A percentile compares a stretch with the other conserved stretches of the same genome.
Conservation (phyloP, 2,113 vertebrate species). For the Alouatta palliata region DNA sequence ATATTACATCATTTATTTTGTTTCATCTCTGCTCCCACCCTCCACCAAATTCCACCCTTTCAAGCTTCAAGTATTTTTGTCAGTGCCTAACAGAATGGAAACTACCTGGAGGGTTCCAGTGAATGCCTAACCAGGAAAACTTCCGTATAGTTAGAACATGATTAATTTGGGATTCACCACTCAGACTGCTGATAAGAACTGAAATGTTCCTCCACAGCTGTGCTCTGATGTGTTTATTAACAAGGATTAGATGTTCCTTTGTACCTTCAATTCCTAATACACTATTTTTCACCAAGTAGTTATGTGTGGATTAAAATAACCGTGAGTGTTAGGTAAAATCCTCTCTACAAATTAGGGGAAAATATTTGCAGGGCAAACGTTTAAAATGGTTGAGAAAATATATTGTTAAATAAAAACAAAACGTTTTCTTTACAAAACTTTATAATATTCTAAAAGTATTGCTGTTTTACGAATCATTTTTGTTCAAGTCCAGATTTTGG, state of each 20-base stretch:
- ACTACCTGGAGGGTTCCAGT: not conserved
- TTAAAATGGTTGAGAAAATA: not conserved
- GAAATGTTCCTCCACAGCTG: not conserved
- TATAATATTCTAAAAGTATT: not conserved
- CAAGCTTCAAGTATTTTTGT: not conserved
- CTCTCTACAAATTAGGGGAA: not conserved
- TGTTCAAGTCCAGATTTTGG: not conserved
- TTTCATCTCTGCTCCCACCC: not conserved
- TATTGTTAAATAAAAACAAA: not conserved
- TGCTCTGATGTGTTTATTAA: not conserved
- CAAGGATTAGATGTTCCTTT: not conserved
- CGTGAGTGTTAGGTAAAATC: not conserved
- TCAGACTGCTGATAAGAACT: not conserved
- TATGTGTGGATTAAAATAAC: not conserved
- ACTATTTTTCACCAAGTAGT: not conserved
- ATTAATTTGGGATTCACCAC: not conserved
- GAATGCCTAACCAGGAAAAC: not conserved
- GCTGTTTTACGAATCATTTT: not conserved
- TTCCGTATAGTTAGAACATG: not conserved
- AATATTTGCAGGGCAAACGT: not conserved
- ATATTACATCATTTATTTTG: not conserved
- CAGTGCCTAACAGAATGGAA: not conserved
- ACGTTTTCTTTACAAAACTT: not conserved
- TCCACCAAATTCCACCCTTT: not conserved
- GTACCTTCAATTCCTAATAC: not conserved